Evolutionary conservation across 1,140 invertebrate species (phyloP).

Genomic region (roundworm (Caenorhabditis elegans)): DNA sequence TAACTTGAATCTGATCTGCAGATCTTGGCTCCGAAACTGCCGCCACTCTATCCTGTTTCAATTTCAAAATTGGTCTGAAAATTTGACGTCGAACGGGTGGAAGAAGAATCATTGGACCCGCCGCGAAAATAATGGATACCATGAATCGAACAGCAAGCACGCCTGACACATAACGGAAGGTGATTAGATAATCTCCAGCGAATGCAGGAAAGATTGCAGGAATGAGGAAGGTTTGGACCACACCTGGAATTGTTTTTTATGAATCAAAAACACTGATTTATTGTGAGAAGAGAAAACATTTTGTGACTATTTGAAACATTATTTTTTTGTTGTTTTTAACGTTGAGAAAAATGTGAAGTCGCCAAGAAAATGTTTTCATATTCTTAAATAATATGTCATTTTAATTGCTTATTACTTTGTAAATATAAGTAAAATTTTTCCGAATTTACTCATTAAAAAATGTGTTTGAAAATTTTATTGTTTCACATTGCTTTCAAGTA

Average conservation of each 20-base stretch:
- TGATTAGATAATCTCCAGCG: background rate
- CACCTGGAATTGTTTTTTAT: background rate
- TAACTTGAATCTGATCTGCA: background rate
- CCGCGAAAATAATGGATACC: constrained; percentile 4
- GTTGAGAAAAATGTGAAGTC: too few relatives aligned
- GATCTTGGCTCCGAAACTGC: background rate
- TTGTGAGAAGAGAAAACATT: too few relatives aligned
- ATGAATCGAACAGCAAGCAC: constrained; percentile 2
- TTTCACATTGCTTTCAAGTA: too few relatives aligned
- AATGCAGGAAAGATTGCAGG: background rate
- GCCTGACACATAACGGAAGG: background rate
- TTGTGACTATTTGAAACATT: too few relatives aligned
- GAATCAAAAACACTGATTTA: too few relatives aligned
- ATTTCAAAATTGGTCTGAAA: background rate
- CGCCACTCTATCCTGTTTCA: background rate
- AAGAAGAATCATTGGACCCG: background rate
- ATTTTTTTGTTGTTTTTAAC: too few relatives aligned
- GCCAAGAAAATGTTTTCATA: too few relatives aligned
- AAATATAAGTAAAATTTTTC: too few relatives aligned
- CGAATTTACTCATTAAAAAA: too few relatives aligned
- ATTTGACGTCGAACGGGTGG: background rate
- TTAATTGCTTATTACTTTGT: too few relatives aligned
- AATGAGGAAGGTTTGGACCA: background rate
- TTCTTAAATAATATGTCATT: too few relatives aligned
- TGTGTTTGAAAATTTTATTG: too few relatives aligned